phyloP scores from a whole-genome alignment of 2,113 vertebrate genomes.

The Myrmophylax atrothorax region DNA sequence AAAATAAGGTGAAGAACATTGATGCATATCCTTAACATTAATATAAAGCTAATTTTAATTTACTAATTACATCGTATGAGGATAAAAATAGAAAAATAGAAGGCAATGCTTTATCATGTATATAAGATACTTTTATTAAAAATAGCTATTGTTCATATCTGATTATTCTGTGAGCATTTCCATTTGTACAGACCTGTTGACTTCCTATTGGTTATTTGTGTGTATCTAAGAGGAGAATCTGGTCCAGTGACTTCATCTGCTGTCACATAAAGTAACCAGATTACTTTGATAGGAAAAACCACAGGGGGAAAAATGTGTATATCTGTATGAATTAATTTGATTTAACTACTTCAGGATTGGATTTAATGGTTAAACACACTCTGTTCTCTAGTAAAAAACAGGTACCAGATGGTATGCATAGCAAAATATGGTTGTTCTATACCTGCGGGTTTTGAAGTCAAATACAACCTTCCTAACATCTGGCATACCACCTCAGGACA shows the following conservation, averaged over 20 bases:
- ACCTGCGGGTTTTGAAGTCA: conserved; percentile 44
- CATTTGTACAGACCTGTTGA: neutral
- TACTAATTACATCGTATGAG: neutral
- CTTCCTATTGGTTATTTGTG: neutral
- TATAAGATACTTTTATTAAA: neutral
- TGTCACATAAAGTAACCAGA: neutral
- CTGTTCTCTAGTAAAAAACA: conserved; percentile 11
- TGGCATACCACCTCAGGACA: conserved; percentile 14
- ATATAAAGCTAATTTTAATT: neutral
- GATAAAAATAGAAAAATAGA: neutral
- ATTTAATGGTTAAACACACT: conserved; percentile 9
- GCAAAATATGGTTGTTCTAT: neutral
- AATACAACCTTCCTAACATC: conserved; percentile 36
- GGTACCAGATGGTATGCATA: conserved; percentile 8
- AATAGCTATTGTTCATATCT: neutral
- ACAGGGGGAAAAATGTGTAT: neutral
- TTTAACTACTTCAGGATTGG: neutral
- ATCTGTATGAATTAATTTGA: conserved; percentile 34
- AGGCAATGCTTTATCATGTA: neutral
- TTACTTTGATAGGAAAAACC: neutral
- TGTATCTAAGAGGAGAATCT: neutral
- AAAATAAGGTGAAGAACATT: neutral
- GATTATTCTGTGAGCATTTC: neutral
- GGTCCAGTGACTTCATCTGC: neutral
- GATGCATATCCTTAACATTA: neutral